Evolutionary conservation across 2,888 invertebrate species (phyloP).

Genomic region (Mechanitis mazaeus): DNA sequence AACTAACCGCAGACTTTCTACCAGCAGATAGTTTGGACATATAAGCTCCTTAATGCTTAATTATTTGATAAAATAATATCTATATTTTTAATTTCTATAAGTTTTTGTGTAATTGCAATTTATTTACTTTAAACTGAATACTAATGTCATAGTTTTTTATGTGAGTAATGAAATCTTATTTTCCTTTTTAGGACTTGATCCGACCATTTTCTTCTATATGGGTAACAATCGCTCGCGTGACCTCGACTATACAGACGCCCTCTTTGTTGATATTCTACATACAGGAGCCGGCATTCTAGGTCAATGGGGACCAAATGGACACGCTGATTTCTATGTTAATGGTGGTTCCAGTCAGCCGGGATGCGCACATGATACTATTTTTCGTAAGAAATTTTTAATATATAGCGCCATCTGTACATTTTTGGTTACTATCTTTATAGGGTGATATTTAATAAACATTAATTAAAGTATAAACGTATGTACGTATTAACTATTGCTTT

Average conservation of each 20-base stretch:
- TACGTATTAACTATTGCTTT: too few relatives aligned
- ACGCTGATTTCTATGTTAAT: slow-evolving; percentile 92
- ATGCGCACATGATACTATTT: slow-evolving; percentile 87
- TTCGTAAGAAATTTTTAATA: slow-evolving; percentile 78
- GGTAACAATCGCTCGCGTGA: slow-evolving; percentile 87
- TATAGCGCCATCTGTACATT: neutral
- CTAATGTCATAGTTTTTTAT: too few relatives aligned
- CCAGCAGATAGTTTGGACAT: too few relatives aligned
- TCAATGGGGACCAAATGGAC: slow-evolving; percentile 92
- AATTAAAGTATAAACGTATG: too few relatives aligned
- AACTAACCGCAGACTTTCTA: too few relatives aligned
- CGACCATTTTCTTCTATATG: slow-evolving; percentile 91
- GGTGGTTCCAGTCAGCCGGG: slow-evolving; percentile 93
- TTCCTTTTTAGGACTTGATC: slow-evolving; percentile 80
- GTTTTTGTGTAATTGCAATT: too few relatives aligned
- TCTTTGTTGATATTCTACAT: slow-evolving; percentile 88
- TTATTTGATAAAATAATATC: too few relatives aligned
- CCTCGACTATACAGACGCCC: slow-evolving; percentile 86
- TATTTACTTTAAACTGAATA: too few relatives aligned
- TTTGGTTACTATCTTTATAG: too few relatives aligned
- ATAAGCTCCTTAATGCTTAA: too few relatives aligned
- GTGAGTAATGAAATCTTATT: neutral
- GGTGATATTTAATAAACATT: too few relatives aligned
- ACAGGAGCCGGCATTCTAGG: slow-evolving; percentile 92
- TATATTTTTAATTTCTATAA: too few relatives aligned